Conservation (phyloP, 2,888 invertebrate species). For the Parthenolecanium corni region DNA sequence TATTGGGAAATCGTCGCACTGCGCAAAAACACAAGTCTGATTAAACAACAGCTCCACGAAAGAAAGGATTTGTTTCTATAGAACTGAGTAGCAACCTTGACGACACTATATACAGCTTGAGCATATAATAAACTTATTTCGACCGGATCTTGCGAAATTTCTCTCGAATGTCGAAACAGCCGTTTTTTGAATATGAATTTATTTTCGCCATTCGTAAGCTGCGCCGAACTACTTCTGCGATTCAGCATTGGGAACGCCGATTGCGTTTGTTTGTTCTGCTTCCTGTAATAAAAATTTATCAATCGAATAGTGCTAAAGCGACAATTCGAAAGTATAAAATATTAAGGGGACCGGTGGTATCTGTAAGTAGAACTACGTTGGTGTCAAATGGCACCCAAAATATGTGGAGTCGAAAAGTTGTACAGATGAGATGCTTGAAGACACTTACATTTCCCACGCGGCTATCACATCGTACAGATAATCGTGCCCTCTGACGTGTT, state of each 20-base stretch:
- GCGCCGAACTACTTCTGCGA: conserved; percentile 50
- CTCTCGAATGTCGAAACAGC: conserved; percentile 73
- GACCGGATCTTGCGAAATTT: conserved; percentile 86
- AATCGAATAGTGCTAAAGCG: not conserved
- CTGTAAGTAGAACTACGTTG: not conserved
- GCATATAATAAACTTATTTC: conserved; percentile 88
- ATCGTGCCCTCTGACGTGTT: conserved; percentile 81
- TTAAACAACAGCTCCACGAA: not conserved
- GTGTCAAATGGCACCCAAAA: too few relatives aligned
- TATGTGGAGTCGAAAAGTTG: too few relatives aligned
- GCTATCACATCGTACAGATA: conserved; percentile 89
- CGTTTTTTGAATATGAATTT: conserved; percentile 84
- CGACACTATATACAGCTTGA: conserved; percentile 88
- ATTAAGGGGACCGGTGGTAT: not conserved
- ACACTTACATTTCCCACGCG: conserved; percentile 79
- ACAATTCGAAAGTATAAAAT: not conserved
- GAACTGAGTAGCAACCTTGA: conserved; percentile 52
- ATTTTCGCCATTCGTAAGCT: conserved; percentile 73
- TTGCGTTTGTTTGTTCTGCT: conserved; percentile 47
- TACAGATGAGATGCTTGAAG: too few relatives aligned
- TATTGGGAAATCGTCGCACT: conserved; percentile 90
- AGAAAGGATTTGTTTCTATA: not conserved
- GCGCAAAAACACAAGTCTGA: conserved; percentile 31
- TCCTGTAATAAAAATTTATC: conserved; percentile 37
- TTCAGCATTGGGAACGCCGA: conserved; percentile 45